Evolutionary conservation across 1,140 invertebrate genomes (phyloP).

Genomic region (Wiebesia pumilae): DNA sequence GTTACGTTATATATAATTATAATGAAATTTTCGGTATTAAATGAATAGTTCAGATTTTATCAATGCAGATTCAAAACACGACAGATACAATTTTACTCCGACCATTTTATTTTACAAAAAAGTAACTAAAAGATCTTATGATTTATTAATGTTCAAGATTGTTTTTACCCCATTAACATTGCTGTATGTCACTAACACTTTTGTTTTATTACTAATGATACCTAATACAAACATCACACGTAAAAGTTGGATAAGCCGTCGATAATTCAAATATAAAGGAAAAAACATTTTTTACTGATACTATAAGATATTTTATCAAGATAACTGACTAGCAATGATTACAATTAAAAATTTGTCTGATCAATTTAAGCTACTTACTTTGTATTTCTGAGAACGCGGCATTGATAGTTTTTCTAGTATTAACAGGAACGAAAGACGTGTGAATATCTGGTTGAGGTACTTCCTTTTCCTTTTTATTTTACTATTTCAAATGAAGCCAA

Average conservation of each 20-base stretch:
- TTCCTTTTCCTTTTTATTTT: background rate
- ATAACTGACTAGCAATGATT: background rate
- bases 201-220: background rate
- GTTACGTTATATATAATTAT: background rate
- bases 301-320: background rate
- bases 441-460: background rate
- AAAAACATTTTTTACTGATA: too few species aligned
- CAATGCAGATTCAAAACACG: background rate
- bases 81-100: background rate
- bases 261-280: too few species aligned
- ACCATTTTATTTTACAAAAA: background rate
- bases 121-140: background rate
- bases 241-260: background rate
- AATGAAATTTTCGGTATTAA: background rate
- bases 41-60: background rate
- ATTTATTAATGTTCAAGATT: background rate
- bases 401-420: background rate
- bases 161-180: background rate
- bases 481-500: background rate
- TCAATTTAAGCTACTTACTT: background rate
- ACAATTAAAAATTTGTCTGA: background rate
- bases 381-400: background rate
- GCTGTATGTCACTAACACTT: background rate
- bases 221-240: background rate
- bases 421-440: background rate